A percentile compares a stretch with the other conserved stretches of the same genome.
These are phyloP conservation scores for Drosophila robusta DNA, from an alignment of 2,888 invertebrate species.

Conservation along the genomic window DNA sequence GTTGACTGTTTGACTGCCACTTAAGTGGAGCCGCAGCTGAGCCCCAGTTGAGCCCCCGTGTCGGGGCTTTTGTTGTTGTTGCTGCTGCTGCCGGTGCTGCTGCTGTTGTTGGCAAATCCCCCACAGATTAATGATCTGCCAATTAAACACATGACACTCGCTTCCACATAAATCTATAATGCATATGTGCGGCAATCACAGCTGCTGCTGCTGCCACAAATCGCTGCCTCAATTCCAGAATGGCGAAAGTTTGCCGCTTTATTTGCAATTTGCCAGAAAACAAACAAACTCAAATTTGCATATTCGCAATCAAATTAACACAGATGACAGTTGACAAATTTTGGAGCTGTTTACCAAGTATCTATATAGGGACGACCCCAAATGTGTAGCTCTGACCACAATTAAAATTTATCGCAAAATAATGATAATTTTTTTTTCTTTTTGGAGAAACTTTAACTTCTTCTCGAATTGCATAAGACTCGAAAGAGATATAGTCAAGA, in stretches of 20 bases:
- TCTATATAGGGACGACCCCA: conserved; percentile 20
- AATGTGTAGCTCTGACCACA: not conserved
- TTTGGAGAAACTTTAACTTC: not conserved
- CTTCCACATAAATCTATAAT: conserved; percentile 44
- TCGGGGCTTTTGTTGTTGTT: no score
- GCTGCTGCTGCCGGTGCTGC: no score
- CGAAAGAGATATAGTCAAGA: not conserved
- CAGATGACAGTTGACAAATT: conserved; percentile 34
- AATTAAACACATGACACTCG: conserved; percentile 60
- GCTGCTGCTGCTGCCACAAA: conserved; percentile 10
- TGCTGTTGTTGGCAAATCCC: no score
- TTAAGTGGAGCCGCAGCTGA: conserved; percentile 47
- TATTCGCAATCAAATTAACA: conserved; percentile 20
- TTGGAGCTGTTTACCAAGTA: conserved; percentile 4
- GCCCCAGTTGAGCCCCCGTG: not conserved
- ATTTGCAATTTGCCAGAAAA: conserved; percentile 13
- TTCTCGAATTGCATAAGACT: not conserved
- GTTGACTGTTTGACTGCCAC: conserved; percentile 68
- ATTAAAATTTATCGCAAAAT: conserved; percentile 25
- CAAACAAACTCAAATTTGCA: conserved; percentile 20
- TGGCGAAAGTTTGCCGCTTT: conserved; percentile 44
- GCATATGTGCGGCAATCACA: conserved; percentile 17
- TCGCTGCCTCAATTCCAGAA: not conserved
- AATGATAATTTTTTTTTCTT: conserved; percentile 13
- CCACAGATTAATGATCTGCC: conserved; percentile 64